These are phyloP conservation scores for Rhinogobius similis DNA, from an alignment of 2,113 vertebrate genomes.

Conservation along the genomic window DNA sequence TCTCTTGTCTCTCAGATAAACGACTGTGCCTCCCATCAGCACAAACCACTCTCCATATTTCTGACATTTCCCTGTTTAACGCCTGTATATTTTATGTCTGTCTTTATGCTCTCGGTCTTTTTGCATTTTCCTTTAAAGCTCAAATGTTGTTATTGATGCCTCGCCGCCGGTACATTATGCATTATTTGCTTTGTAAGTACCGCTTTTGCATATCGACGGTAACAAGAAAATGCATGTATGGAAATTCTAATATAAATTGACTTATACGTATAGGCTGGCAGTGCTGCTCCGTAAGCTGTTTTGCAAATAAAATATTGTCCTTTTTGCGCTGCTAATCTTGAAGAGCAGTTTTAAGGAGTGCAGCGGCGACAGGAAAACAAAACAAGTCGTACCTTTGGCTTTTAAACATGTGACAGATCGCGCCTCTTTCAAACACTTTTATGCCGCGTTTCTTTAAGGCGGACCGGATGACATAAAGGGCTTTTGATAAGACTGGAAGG, in stretches of 20 bases:
- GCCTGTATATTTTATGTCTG: slow-evolving; percentile 77
- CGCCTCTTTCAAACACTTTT: slow-evolving; percentile 76
- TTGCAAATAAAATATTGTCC: slow-evolving; percentile 89
- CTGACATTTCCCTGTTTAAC: slow-evolving; percentile 83
- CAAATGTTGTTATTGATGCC: slow-evolving; percentile 93
- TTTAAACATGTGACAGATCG: slow-evolving; percentile 81
- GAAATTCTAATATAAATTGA: slow-evolving; percentile 99
- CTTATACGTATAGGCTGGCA: slow-evolving; percentile 89
- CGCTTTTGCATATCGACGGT: slow-evolving; percentile 99
- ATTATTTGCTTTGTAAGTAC: slow-evolving; percentile 98
- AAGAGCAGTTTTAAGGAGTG: slow-evolving; percentile 72
- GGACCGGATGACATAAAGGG: slow-evolving; percentile 55
- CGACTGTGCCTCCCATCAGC: slow-evolving; percentile 71
- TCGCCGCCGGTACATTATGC: slow-evolving; percentile 95
- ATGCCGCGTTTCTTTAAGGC: slow-evolving; percentile 71
- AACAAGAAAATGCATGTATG: slow-evolving; percentile 99
- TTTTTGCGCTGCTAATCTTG: slow-evolving; percentile 93
- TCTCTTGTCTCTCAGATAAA: slow-evolving; percentile 79
- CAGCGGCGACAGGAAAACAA: slow-evolving; percentile 31
- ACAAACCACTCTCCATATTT: slow-evolving; percentile 82
- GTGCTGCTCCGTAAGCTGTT: slow-evolving; percentile 97
- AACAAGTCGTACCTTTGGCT: slow-evolving; percentile 66
- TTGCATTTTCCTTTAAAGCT: slow-evolving; percentile 93
- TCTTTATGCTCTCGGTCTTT: slow-evolving; percentile 75
- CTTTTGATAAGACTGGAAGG: slow-evolving; percentile 75